phyloP scores from a whole-genome alignment of 1,140 invertebrate species.

The Lasioglossum baleicum region DNA sequence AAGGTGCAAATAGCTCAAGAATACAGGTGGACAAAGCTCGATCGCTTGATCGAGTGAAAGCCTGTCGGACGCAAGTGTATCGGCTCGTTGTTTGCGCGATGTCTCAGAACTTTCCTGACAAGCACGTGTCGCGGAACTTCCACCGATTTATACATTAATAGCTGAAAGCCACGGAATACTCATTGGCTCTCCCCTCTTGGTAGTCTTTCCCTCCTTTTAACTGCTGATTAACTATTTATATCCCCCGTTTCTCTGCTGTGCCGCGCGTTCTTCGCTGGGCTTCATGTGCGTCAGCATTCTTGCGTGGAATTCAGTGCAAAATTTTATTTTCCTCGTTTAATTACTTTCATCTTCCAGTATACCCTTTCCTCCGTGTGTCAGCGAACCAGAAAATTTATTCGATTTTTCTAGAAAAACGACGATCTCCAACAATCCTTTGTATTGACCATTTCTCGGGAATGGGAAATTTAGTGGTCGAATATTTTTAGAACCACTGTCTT shows the following conservation, averaged over 20 bases:
- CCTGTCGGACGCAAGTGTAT: not conserved
- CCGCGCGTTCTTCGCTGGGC: not conserved
- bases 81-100: slow-evolving; percentile 9
- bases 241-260: not conserved
- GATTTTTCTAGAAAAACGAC: too few relatives aligned
- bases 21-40: not conserved
- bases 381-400: too few relatives aligned
- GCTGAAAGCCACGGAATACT: slow-evolving; percentile 40
- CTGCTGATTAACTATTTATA: slow-evolving; percentile 42
- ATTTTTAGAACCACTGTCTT: too few relatives aligned
- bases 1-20: not conserved
- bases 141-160: slow-evolving; percentile 37
- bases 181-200: slow-evolving; percentile 21
- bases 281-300: slow-evolving; percentile 23
- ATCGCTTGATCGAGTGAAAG: not conserved
- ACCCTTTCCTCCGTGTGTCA: too few relatives aligned
- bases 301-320: not conserved
- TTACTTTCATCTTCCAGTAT: too few relatives aligned
- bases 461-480: too few relatives aligned
- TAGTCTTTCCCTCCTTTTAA: slow-evolving; percentile 26
- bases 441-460: too few relatives aligned
- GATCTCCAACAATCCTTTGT: too few relatives aligned
- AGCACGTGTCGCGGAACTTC: not conserved
- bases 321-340: slow-evolving; percentile 29
- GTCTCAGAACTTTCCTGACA: slow-evolving; percentile 2